Evolutionary conservation across 2,888 invertebrate species (phyloP).

Genomic region (Penaeus monodon): DNA sequence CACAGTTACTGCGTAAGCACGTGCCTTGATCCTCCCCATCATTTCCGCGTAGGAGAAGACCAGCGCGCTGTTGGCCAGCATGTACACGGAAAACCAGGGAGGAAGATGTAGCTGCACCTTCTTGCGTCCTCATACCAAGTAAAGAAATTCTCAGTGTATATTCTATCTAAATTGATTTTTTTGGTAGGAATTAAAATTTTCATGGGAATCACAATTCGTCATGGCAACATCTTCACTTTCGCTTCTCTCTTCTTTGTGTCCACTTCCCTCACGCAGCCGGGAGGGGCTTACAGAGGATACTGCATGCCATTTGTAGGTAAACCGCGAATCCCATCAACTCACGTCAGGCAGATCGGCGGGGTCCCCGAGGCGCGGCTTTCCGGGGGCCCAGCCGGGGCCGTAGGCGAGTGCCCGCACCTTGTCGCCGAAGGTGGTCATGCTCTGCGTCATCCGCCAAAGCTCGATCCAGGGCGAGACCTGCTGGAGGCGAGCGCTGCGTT

Average conservation of each 20-base stretch:
- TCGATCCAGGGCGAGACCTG: neutral
- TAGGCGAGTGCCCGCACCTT: conserved; percentile 81
- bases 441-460: neutral
- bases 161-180: neutral
- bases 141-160: neutral
- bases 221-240: too few species aligned
- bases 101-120: neutral
- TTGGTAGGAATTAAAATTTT: neutral
- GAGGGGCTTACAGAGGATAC: too few species aligned
- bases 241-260: too few species aligned
- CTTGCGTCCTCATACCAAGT: too few species aligned
- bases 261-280: too few species aligned
- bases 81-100: conserved; percentile 3
- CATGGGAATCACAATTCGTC: too few species aligned
- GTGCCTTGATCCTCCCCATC: neutral
- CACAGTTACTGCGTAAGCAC: neutral
- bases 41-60: conserved; percentile 25
- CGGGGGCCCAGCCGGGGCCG: conserved; percentile 91
- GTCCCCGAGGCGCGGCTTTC: conserved; percentile 81
- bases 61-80: neutral
- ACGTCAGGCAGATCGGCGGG: conserved; percentile 83
- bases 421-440: conserved; percentile 69
- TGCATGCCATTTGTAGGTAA: too few species aligned
- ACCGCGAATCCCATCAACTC: conserved; percentile 68
- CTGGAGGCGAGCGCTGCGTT: too few species aligned